These are phyloP conservation scores for Thunnus albacares DNA, from an alignment of 2,797 vertebrate genomes.

Conservation along the genomic window DNA sequence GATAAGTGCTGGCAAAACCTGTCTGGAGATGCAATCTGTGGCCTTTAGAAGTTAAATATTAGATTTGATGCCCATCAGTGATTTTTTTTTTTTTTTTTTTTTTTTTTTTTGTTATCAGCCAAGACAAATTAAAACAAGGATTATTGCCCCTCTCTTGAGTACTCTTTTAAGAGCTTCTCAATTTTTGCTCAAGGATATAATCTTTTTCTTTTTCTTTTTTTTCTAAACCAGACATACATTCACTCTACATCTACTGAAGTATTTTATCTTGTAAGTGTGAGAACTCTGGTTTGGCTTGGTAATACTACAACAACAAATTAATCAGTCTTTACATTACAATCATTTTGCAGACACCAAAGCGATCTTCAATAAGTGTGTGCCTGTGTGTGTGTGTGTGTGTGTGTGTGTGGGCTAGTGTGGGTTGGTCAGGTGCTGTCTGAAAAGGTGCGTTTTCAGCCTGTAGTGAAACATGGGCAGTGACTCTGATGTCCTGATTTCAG, in stretches of 20 bases:
- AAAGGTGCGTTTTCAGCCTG: too few relatives aligned
- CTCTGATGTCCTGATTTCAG: too few relatives aligned
- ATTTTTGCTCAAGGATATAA: constrained; percentile 16
- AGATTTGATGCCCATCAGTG: constrained; percentile 51
- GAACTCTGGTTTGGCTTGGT: neutral
- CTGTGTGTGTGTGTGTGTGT: too few relatives aligned
- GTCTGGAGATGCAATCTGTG: constrained; percentile 66
- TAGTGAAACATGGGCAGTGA: too few relatives aligned
- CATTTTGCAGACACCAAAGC: neutral
- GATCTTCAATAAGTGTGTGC: too few relatives aligned
- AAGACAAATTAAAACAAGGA: constrained; percentile 34
- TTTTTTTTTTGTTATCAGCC: constrained; percentile 19
- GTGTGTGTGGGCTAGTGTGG: too few relatives aligned
- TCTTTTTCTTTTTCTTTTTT: neutral
- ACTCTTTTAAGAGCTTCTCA: constrained; percentile 28
- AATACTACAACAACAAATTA: neutral
- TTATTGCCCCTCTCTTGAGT: constrained; percentile 19
- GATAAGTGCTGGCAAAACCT: constrained; percentile 65
- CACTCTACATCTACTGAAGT: neutral
- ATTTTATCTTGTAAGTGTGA: neutral
- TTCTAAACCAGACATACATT: neutral
- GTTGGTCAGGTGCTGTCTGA: too few relatives aligned
- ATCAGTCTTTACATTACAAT: neutral
- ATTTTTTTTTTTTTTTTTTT: constrained; percentile 9
- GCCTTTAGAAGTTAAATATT: constrained; percentile 68